Conservation (phyloP, 2,113 vertebrate genomes). For the Gavia stellata region DNA sequence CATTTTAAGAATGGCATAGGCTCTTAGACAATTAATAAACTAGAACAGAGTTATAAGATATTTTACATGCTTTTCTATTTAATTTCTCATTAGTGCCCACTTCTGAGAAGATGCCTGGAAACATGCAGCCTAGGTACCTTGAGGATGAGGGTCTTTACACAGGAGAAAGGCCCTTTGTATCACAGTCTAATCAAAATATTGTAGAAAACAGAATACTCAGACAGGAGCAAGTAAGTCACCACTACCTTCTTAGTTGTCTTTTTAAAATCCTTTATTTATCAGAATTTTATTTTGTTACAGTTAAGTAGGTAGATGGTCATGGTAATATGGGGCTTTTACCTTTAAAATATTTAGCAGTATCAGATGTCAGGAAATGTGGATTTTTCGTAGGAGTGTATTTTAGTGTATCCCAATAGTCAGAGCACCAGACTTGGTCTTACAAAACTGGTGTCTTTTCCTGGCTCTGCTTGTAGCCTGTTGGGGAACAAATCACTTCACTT, state of each 20-base stretch:
- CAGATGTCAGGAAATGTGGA: neutral
- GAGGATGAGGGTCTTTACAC: conserved; percentile 96
- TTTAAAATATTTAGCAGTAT: neutral
- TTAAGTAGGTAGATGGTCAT: neutral
- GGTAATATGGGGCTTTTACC: neutral
- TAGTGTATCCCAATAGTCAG: neutral
- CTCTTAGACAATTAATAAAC: neutral
- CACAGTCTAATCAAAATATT: conserved; percentile 82
- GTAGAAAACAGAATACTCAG: conserved; percentile 88
- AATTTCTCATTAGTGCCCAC: conserved; percentile 73
- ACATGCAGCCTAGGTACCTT: conserved; percentile 85
- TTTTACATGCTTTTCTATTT: neutral
- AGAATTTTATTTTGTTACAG: neutral
- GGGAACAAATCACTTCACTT: neutral
- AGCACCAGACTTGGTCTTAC: neutral
- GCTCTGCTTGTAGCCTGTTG: neutral
- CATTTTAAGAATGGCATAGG: neutral
- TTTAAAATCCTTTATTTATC: neutral
- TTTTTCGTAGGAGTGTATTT: neutral
- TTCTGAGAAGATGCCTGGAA: conserved; percentile 84
- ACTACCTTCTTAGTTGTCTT: neutral
- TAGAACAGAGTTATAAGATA: neutral
- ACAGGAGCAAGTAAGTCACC: conserved; percentile 78
- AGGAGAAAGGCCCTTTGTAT: conserved; percentile 82
- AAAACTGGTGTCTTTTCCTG: neutral